Evolutionary conservation across 2,888 invertebrate species (phyloP), one percentile per base, ranked within the genome.

Genomic region (Perdita meconis): DNA sequence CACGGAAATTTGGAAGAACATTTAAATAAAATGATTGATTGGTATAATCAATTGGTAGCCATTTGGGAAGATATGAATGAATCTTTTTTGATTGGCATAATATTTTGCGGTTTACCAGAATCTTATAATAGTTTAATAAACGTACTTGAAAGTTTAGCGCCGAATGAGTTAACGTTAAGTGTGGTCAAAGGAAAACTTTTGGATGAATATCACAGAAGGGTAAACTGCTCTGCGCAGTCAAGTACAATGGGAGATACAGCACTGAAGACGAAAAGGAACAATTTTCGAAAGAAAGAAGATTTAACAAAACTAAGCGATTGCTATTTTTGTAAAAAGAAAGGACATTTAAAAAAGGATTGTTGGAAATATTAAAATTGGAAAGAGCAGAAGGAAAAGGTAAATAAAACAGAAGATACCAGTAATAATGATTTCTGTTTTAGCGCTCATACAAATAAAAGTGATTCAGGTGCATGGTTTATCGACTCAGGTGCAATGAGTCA

Each of bases 21-120:
- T 16, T 16, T 44, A 44, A 44, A 16, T 40, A 19, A 12, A 24
- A 42, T 26, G 16, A n/a, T 10, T 3, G 42, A 60, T 42, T 42
- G 13, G 13, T 0, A 16, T n/a, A 16, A 44, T 44, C 42, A 19
- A 16, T 44, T 44, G 42, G n/a, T 1, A 16, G 38, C 36, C 34
- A n/a, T 30, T 34, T 16, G 38, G 19, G 82, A 67, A 8, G 55
- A 73, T 61, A 83, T 86, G 78, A 77, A 83, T 53, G 53, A 80
- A n/a, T 16, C 5, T 16, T 16, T 44, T n/a, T 16, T 44, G 16
- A 44, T 19, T 16, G 42, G 6, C n/a, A 16, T 44, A 19, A 16
- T 44, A 44, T 44, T 44, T n/a, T 19, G 42, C 16, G 16, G n/a
- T 44, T 16, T 44, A n/a, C 19, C 42, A 44, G 8, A 44, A 16